Conservation (phyloP, 2,113 vertebrate genomes). For the Paralichthys olivaceus region DNA sequence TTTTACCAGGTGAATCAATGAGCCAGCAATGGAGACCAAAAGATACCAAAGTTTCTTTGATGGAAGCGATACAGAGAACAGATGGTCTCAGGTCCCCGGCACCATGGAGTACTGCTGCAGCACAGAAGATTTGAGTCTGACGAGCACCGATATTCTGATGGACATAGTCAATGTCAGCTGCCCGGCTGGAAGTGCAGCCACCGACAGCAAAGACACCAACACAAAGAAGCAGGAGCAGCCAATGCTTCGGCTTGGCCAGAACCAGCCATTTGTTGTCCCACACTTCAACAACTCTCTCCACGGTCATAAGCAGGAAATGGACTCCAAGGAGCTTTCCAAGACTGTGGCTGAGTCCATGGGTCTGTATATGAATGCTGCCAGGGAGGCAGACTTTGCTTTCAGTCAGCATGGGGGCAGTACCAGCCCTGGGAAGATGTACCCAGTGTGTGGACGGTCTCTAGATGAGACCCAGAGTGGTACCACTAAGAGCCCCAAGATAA, state of each 20-base stretch:
- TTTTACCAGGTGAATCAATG: constrained; percentile 80
- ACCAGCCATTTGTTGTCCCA: constrained; percentile 84
- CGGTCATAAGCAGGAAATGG: constrained; percentile 85
- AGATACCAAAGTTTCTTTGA: constrained; percentile 95
- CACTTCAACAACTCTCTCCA: constrained; percentile 87
- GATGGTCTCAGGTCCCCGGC: constrained; percentile 91
- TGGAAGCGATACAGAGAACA: constrained; percentile 90
- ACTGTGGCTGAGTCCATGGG: constrained; percentile 98
- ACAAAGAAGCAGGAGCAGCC: constrained; percentile 89
- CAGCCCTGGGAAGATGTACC: constrained; percentile 90
- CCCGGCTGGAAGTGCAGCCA: constrained; percentile 78
- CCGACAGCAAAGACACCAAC: constrained; percentile 85
- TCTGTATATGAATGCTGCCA: constrained; percentile 95
- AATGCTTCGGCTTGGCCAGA: constrained; percentile 86
- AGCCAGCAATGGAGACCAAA: constrained; percentile 95
- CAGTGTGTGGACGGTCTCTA: constrained; percentile 85
- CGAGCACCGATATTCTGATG: constrained; percentile 88
- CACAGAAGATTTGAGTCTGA: constrained; percentile 83
- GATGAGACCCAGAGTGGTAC: constrained; percentile 77
- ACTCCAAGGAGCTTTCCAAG: constrained; percentile 96
- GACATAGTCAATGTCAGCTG: constrained; percentile 91
- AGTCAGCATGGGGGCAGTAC: constrained; percentile 85
- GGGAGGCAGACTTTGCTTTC: constrained; percentile 91
- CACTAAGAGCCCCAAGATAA: constrained; percentile 78
- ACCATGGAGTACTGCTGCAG: constrained; percentile 84